Percentiles rank a stretch among this genome's conserved stretches.
Evolutionary conservation across 2,113 vertebrate genomes (phyloP).

Genomic region (Deroptyus accipitrinus): DNA sequence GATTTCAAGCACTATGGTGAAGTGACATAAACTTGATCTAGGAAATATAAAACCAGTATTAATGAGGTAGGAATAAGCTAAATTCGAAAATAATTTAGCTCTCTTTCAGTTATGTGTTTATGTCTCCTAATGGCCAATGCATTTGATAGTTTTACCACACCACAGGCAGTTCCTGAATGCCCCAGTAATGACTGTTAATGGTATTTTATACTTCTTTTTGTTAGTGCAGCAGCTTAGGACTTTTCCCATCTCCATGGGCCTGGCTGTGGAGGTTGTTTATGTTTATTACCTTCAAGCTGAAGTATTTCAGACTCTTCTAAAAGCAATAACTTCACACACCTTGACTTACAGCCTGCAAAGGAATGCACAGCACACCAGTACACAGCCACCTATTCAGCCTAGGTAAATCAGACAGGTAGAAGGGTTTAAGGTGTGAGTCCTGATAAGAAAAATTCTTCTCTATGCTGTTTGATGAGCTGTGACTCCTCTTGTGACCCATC

Average conservation of each 20-base stretch:
- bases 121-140: neutral
- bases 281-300: neutral
- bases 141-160: neutral
- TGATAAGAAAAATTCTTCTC: neutral
- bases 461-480: neutral
- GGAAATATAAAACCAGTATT: neutral
- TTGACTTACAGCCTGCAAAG: neutral
- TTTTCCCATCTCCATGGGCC: neutral
- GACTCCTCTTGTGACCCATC: neutral
- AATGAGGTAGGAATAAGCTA: neutral
- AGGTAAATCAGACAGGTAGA: neutral
- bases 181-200: fast-evolving
- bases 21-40: neutral
- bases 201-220: neutral
- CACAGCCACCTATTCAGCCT: neutral
- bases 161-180: neutral
- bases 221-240: neutral
- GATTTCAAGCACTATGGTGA: neutral
- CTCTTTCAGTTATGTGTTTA: neutral
- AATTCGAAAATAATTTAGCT: neutral
- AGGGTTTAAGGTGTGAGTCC: neutral
- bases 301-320: neutral
- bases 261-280: neutral
- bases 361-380: neutral
- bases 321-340: neutral